phyloP scores from a whole-genome alignment of 2,888 invertebrate genomes.

The Alcis repandata region DNA sequence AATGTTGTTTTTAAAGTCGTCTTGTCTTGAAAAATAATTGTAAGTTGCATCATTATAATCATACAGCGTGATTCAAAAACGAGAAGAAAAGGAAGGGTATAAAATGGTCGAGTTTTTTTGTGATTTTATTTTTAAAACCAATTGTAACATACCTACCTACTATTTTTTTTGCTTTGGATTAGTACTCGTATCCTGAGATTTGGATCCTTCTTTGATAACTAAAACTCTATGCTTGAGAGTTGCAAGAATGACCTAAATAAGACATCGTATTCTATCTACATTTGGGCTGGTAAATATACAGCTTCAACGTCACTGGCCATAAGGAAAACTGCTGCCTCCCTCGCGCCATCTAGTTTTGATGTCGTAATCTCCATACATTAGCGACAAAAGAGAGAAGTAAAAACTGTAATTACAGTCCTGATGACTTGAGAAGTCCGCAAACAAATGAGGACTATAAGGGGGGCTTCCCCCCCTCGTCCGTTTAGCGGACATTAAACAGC shows the following conservation, averaged over 20 bases:
- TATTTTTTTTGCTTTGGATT: too few relatives aligned
- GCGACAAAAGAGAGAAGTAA: conserved; percentile 39
- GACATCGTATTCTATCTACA: not conserved
- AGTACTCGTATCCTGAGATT: too few relatives aligned
- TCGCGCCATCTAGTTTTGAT: conserved; percentile 34
- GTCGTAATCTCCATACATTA: conserved; percentile 42
- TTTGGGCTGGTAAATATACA: conserved; percentile 5
- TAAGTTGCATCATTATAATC: too few relatives aligned
- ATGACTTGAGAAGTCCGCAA: conserved; percentile 42
- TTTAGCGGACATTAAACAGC: conserved; percentile 80
- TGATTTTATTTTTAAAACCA: too few relatives aligned
- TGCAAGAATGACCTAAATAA: not conserved
- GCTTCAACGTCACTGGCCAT: conserved; percentile 11
- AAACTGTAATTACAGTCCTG: conserved; percentile 42
- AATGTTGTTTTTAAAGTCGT: too few relatives aligned
- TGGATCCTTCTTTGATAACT: too few relatives aligned
- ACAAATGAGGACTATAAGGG: conserved; percentile 45
- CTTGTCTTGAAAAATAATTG: too few relatives aligned
- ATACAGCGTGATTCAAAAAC: too few relatives aligned
- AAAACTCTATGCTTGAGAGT: too few relatives aligned
- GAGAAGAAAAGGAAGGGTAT: too few relatives aligned
- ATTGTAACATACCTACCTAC: too few relatives aligned
- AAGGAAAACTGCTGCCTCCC: conserved; percentile 35
- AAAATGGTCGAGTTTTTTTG: too few relatives aligned
- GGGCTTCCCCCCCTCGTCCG: conserved; percentile 48